Base-by-base conservation (phyloP, 2,113 vertebrate genomes). In the Xenopus borealis region DNA sequence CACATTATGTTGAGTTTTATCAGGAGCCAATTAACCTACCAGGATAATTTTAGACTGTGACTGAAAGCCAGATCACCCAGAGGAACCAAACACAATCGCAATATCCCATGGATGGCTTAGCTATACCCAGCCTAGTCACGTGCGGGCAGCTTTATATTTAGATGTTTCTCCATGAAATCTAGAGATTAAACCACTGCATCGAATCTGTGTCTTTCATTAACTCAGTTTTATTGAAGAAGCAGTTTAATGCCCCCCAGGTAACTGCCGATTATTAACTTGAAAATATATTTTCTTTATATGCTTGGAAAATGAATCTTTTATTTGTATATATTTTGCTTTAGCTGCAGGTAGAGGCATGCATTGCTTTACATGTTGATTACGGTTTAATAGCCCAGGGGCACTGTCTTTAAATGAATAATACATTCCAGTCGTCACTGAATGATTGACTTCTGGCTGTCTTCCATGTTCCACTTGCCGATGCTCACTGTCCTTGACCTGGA, bases 391-490 rank as follows among this genome's bases (percentile, higher is more conserved):
- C 74, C 66, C 67, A 70, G 55, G 67, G 74, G 74, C 67, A 64
- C 59, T 77, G 74, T 69, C 59, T 67, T 70, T 58, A 70, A 64
- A 77, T 70, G 33, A 77, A 69, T 77, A 70, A 77, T 76, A 70
- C 66, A 64, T 58, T 57, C 59, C 67, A 57, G 46, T 45, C 67
- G 40, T 77, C 74, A 63, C 30, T 57, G 12, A 13, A 11, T 69
- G 58, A 76, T 76, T 68, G 73, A 64, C 67, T 77, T 27, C 46
- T 77, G 74, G 74, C 69, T 20, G 13, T 19, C 46, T 4, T 68
- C 74, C 74, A 77, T 62, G 50, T 63, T 45, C 67, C 40, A 33
- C 18, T 77, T 69, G 74, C 67, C 58, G 63, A 63, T 45, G 47
- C 59, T 63, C 18, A 18, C 23, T 46, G 74, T 64, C 74, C 74